phyloP scores from a whole-genome alignment of 2,888 invertebrate species.

The Eurytoma adleriae region DNA sequence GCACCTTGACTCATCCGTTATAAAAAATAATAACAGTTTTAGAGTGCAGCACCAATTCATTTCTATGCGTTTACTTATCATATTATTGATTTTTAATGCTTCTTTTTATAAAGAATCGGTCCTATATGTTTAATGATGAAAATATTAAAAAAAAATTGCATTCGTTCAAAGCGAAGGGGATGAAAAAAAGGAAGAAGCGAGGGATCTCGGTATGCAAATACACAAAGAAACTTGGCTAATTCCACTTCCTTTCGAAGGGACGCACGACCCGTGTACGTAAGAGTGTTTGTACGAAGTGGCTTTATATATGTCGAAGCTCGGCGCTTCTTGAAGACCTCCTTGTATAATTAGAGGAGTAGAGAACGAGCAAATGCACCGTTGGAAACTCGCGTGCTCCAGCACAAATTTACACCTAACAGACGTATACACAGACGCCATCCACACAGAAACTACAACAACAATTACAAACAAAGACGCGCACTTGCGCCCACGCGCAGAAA shows the following conservation, averaged over 20 bases:
- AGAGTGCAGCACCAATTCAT: too few species aligned
- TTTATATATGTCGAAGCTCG: constrained; percentile 22
- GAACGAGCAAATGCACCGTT: constrained; percentile 18
- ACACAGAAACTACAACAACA: neutral
- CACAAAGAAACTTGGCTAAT: constrained; percentile 9
- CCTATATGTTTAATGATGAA: too few species aligned
- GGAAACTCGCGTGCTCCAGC: constrained; percentile 15
- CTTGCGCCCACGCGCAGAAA: too few species aligned
- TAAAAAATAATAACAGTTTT: too few species aligned
- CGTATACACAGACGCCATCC: neutral
- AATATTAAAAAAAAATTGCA: too few species aligned
- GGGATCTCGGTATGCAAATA: neutral
- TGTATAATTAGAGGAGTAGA: constrained; percentile 42
- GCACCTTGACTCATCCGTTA: too few species aligned
- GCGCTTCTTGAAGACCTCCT: constrained; percentile 24
- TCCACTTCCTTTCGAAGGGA: constrained; percentile 9
- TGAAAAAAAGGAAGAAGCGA: neutral
- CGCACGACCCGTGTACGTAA: too few species aligned
- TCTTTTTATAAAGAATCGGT: too few species aligned
- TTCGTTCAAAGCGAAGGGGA: neutral
- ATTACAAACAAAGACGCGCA: neutral
- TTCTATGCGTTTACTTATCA: too few species aligned
- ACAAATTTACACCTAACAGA: constrained; percentile 13
- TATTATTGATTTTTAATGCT: too few species aligned
- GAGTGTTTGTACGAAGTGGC: constrained; percentile 5